Conservation (phyloP, 2,888 invertebrate genomes). For the Caenorhabditis sp. region DNA sequence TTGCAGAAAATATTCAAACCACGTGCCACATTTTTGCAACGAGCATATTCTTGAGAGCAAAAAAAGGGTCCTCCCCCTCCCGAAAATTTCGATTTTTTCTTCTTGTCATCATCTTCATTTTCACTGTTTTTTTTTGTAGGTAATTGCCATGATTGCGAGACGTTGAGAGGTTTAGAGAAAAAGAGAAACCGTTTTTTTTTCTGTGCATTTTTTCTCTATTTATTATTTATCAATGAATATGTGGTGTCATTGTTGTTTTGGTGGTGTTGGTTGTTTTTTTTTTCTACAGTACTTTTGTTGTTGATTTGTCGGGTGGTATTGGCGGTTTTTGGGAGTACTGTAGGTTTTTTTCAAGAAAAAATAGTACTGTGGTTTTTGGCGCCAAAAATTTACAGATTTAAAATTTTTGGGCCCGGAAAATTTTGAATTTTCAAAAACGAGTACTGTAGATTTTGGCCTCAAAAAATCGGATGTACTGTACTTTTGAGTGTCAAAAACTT, state of each 20-base stretch:
- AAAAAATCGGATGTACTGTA: too few species aligned
- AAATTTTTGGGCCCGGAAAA: too few species aligned
- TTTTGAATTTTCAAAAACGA: too few species aligned
- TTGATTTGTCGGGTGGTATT: too few species aligned
- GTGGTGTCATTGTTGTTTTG: not conserved
- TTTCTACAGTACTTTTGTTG: not conserved
- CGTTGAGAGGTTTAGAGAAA: too few species aligned
- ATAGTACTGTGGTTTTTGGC: too few species aligned
- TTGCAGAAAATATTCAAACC: slow-evolving; percentile 26
- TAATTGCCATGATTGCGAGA: not conserved
- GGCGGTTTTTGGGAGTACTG: too few species aligned
- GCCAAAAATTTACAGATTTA: too few species aligned
- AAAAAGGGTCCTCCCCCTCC: not conserved
- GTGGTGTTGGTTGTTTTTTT: not conserved
- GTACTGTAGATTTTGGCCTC: too few species aligned
- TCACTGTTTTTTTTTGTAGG: not conserved
- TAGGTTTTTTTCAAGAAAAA: too few species aligned
- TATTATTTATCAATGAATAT: not conserved
- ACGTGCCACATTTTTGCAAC: slow-evolving; percentile 32
- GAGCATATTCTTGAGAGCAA: slow-evolving; percentile 28
- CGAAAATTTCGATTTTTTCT: not conserved
- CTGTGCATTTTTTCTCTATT: not conserved
- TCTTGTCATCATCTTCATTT: not conserved
- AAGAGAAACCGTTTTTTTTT: not conserved
- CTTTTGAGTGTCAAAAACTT: too few species aligned